phyloP scores from a whole-genome alignment of 2,888 invertebrate genomes.

The Synanthedon andrenaeformis region DNA sequence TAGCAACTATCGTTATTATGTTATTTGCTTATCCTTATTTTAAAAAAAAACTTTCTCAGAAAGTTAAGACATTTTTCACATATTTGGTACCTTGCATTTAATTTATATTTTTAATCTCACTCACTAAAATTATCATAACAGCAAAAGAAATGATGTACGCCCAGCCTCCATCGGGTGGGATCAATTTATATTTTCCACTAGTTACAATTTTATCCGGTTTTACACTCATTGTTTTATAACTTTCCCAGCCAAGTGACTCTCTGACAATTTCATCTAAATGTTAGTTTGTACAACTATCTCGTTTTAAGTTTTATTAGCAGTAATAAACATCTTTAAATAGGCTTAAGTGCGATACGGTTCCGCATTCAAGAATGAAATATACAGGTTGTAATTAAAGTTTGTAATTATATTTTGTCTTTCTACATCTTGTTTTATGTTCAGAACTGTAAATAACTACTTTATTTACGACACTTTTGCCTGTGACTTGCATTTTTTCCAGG shows the following conservation, averaged over 20 bases:
- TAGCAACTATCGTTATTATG: too few relatives aligned
- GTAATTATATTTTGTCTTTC: too few relatives aligned
- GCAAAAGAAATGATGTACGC: slow-evolving; percentile 75
- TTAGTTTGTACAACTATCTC: neutral
- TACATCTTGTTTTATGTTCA: neutral
- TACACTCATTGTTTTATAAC: neutral
- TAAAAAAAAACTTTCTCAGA: too few relatives aligned
- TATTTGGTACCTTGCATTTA: too few relatives aligned
- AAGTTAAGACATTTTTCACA: too few relatives aligned
- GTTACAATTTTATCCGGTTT: slow-evolving; percentile 6
- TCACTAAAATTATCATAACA: slow-evolving; percentile 71
- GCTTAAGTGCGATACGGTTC: neutral
- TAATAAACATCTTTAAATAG: neutral
- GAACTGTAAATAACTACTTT: neutral
- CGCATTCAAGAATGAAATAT: neutral
- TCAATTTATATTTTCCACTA: slow-evolving; percentile 24
- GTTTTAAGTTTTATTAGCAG: neutral
- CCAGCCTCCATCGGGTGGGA: slow-evolving; percentile 77
- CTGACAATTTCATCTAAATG: neutral
- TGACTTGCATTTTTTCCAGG: too few relatives aligned
- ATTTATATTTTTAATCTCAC: slow-evolving; percentile 20
- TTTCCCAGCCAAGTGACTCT: neutral
- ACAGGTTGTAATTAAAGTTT: neutral
- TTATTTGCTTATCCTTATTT: too few relatives aligned
- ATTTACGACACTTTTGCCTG: too few relatives aligned